Percentiles rank a stretch among this genome's conserved stretches.
Conservation (phyloP, 1,140 invertebrate genomes). For the Phthorimaea operculella region DNA sequence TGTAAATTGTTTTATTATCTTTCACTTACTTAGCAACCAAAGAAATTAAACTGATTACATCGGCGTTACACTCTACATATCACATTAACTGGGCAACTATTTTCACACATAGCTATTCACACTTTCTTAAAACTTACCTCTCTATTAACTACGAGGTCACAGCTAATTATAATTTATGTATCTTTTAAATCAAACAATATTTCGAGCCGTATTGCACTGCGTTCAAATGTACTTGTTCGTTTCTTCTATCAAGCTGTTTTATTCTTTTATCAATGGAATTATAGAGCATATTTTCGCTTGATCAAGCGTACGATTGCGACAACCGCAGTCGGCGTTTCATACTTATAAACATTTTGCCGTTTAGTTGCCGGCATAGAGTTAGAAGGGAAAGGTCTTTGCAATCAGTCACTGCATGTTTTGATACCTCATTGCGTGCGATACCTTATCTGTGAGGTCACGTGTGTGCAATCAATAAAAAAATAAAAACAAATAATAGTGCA, state of each 20-base stretch:
- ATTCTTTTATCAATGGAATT: neutral
- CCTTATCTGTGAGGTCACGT: slow-evolving; percentile 10
- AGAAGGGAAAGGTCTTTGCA: slow-evolving; percentile 46
- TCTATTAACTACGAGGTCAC: neutral
- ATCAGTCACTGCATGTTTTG: slow-evolving; percentile 8
- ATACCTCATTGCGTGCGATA: slow-evolving; percentile 11
- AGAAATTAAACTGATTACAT: too few species aligned
- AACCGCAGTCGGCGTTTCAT: slow-evolving; percentile 52
- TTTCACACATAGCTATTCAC: too few species aligned
- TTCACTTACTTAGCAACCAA: too few species aligned
- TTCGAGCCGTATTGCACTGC: neutral
- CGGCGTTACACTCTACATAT: too few species aligned
- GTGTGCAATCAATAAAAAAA: slow-evolving; percentile 7
- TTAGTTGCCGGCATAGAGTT: slow-evolving; percentile 55
- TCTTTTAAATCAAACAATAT: slow-evolving; percentile 1
- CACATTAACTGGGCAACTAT: too few species aligned
- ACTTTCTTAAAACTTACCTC: too few species aligned
- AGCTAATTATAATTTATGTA: neutral
- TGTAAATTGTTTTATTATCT: too few species aligned
- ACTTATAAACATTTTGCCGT: slow-evolving; percentile 57
- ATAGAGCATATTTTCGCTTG: neutral
- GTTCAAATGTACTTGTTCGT: neutral
- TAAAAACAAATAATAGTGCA: neutral
- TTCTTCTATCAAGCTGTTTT: neutral
- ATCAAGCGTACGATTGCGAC: slow-evolving; percentile 34